Percentiles rank a stretch among this genome's conserved stretches.
These are phyloP conservation scores for Hirtodrosophila histrioides DNA, from an alignment of 2,888 invertebrate species.

Conservation along the genomic window DNA sequence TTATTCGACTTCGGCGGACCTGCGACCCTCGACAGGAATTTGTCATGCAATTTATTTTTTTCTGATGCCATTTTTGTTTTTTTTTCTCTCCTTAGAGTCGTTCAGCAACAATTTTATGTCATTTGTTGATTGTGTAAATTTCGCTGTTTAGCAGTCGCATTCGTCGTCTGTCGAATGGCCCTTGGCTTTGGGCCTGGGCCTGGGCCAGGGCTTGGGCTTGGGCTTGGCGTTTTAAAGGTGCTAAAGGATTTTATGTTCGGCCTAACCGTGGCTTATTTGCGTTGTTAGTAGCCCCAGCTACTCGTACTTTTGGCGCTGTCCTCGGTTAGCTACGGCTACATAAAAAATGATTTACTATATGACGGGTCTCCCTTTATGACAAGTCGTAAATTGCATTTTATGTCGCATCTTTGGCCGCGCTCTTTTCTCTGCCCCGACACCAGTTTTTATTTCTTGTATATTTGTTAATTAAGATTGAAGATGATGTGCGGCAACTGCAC, in stretches of 20 bases:
- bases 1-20: slow-evolving; percentile 33
- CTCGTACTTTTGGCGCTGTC: slow-evolving; percentile 23
- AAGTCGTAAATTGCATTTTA: slow-evolving; percentile 80
- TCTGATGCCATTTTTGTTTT: slow-evolving; percentile 7
- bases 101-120: slow-evolving; percentile 73
- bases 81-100: slow-evolving; percentile 35
- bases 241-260: slow-evolving; percentile 79
- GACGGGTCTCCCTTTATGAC: slow-evolving; percentile 77
- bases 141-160: slow-evolving; percentile 68
- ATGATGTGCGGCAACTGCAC: slow-evolving; percentile 77
- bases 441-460: slow-evolving; percentile 70
- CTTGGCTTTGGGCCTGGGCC: slow-evolving; percentile 26
- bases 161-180: slow-evolving; percentile 21
- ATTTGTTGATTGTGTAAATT: slow-evolving; percentile 77
- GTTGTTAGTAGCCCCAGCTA: slow-evolving; percentile 64
- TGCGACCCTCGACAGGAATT: slow-evolving; percentile 62
- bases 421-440: slow-evolving; percentile 30
- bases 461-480: slow-evolving; percentile 79
- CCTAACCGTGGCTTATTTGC: slow-evolving; percentile 77
- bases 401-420: slow-evolving; percentile 63
- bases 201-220: slow-evolving; percentile 11
- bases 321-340: slow-evolving; percentile 60
- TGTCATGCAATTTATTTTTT: slow-evolving; percentile 70
- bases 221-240: slow-evolving; percentile 71
- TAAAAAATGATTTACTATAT: slow-evolving; percentile 81